phyloP scores from a whole-genome alignment of 2,888 invertebrate genomes.

The Lutraria lutraria region DNA sequence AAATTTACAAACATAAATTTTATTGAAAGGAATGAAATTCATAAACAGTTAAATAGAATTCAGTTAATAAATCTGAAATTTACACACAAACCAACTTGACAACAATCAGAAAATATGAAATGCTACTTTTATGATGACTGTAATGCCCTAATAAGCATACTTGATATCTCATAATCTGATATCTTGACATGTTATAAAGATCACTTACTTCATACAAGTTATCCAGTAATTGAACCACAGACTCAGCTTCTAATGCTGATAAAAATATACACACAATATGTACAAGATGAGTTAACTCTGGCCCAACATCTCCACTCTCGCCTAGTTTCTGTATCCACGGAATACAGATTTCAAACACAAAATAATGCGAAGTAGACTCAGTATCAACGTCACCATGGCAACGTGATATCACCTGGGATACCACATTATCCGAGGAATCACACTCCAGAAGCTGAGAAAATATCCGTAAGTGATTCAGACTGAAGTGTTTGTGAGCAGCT shows the following conservation, averaged over 20 bases:
- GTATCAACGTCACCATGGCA: conserved; percentile 68
- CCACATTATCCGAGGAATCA: conserved; percentile 67
- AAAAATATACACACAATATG: conserved; percentile 73
- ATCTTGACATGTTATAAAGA: too few relatives aligned
- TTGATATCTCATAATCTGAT: too few relatives aligned
- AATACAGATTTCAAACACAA: conserved; percentile 76
- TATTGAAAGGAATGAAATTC: too few relatives aligned
- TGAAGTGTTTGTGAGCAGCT: conserved; percentile 66
- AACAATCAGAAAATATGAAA: too few relatives aligned
- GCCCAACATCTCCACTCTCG: conserved; percentile 54
- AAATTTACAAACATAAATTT: too few relatives aligned
- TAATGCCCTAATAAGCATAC: too few relatives aligned
- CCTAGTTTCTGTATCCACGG: conserved; percentile 75
- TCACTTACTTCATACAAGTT: conserved; percentile 71
- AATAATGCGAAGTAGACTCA: conserved; percentile 69
- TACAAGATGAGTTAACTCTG: conserved; percentile 69
- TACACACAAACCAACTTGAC: too few relatives aligned
- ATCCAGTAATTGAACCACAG: conserved; percentile 64
- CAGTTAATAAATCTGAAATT: too few relatives aligned
- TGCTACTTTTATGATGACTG: too few relatives aligned
- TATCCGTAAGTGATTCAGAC: conserved; percentile 67
- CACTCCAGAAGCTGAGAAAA: conserved; percentile 72
- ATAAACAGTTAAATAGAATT: too few relatives aligned
- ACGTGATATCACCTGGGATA: conserved; percentile 70
- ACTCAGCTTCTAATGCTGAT: conserved; percentile 64